These are phyloP conservation scores for Melipona beecheii DNA, from an alignment of 2,888 invertebrate species.

Conservation along the genomic window DNA sequence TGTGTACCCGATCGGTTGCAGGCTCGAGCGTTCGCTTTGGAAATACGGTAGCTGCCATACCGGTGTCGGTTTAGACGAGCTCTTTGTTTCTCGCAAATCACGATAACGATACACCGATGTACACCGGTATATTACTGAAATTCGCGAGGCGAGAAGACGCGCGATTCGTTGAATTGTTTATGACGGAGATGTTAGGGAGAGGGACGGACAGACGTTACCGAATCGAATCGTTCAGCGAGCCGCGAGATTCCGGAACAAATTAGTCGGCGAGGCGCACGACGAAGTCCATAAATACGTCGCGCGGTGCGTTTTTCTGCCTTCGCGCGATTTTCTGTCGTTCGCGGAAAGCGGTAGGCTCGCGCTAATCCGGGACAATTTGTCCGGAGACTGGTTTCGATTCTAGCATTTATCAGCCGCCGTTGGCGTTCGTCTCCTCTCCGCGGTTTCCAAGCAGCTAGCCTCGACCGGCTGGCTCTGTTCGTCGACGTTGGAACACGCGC, in stretches of 20 bases:
- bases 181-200: slow-evolving; percentile 17
- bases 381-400: slow-evolving; percentile 77
- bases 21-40: slow-evolving; percentile 9
- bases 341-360: slow-evolving; percentile 43
- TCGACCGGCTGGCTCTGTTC: neutral
- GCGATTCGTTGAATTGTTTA: neutral
- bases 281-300: slow-evolving; percentile 45
- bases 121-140: too few relatives aligned
- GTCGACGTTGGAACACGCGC: slow-evolving; percentile 51
- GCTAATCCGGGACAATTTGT: slow-evolving; percentile 74
- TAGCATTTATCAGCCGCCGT: slow-evolving; percentile 70
- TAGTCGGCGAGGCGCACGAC: slow-evolving; percentile 36
- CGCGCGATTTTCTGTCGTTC: slow-evolving; percentile 43
- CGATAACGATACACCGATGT: slow-evolving; percentile 45
- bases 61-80: slow-evolving; percentile 46
- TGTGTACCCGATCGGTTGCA: neutral
- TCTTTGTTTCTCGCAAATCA: slow-evolving; percentile 67
- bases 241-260: slow-evolving; percentile 40
- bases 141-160: neutral
- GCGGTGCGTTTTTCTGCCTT: slow-evolving; percentile 31
- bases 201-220: slow-evolving; percentile 12
- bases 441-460: slow-evolving; percentile 31
- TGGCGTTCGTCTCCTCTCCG: slow-evolving; percentile 43
- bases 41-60: slow-evolving; percentile 35
- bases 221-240: slow-evolving; percentile 18